A percentile compares a stretch with the other conserved stretches of the same genome.
Evolutionary conservation across 2,113 vertebrate genomes (phyloP).

Genomic region (Gadus chalcogrammus): DNA sequence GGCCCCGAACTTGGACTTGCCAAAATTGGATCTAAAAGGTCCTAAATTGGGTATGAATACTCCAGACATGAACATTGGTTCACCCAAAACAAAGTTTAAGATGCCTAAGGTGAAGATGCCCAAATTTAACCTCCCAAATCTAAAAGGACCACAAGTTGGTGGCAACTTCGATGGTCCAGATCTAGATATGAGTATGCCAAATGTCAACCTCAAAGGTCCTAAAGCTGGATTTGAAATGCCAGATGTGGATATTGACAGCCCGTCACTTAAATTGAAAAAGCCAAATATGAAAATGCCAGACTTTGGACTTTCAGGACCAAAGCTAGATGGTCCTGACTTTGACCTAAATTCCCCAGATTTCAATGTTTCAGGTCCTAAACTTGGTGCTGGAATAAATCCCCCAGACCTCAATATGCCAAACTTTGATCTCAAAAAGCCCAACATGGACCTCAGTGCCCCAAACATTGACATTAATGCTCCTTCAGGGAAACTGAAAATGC

Average conservation of each 20-base stretch:
- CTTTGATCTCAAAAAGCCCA: constrained; percentile 22
- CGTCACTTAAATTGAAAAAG: constrained; percentile 46
- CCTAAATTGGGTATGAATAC: constrained; percentile 44
- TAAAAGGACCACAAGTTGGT: constrained; percentile 31
- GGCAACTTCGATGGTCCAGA: constrained; percentile 27
- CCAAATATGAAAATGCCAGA: constrained; percentile 51
- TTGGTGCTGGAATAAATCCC: not conserved
- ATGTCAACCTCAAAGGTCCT: constrained; percentile 44
- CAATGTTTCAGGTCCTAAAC: not conserved
- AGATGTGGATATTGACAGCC: constrained; percentile 33
- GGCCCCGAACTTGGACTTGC: constrained; percentile 20
- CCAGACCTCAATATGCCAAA: constrained; percentile 9
- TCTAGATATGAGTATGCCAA: constrained; percentile 38
- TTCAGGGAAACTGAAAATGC: constrained; percentile 31
- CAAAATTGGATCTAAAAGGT: constrained; percentile 16
- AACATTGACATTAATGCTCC: constrained; percentile 9
- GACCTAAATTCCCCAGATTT: constrained; percentile 29
- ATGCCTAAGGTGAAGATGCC: constrained; percentile 33
- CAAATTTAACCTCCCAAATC: constrained; percentile 12
- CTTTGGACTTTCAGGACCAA: constrained; percentile 43
- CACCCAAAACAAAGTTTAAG: constrained; percentile 21
- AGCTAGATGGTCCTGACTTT: constrained; percentile 37
- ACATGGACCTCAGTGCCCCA: constrained; percentile 13
- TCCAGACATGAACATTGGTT: constrained; percentile 27
- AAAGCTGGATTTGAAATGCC: constrained; percentile 44